Conservation (phyloP, 1,140 invertebrate species). For the Wiebesia pumilae region DNA sequence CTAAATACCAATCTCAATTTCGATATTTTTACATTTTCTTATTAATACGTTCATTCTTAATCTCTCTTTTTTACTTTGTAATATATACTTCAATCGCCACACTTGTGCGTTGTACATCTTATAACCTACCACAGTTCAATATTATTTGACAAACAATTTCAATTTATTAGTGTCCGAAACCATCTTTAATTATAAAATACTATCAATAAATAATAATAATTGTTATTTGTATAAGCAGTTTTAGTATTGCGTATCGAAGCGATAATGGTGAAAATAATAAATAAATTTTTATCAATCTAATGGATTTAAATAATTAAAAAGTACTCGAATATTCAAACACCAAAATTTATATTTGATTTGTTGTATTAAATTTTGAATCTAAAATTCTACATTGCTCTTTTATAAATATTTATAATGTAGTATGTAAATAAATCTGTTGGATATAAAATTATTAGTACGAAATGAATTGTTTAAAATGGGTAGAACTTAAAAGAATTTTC, state of each 20-base stretch:
- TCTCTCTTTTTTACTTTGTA: neutral
- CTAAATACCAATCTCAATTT: neutral
- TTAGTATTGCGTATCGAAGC: neutral
- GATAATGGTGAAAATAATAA: neutral
- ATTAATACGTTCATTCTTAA: neutral
- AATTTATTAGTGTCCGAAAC: neutral
- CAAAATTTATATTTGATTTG: too few relatives aligned
- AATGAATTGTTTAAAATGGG: too few relatives aligned
- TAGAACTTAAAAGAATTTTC: too few relatives aligned
- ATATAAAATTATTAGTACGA: too few relatives aligned
- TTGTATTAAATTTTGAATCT: too few relatives aligned
- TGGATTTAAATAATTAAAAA: too few relatives aligned
- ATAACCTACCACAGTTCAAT: neutral
- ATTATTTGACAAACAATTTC: neutral
- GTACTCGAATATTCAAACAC: too few relatives aligned
- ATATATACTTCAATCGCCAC: neutral
- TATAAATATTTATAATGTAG: too few relatives aligned
- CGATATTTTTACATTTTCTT: neutral
- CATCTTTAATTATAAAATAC: neutral
- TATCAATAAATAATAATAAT: neutral
- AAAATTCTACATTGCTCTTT: too few relatives aligned
- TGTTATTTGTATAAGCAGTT: neutral
- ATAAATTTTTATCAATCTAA: too few relatives aligned
- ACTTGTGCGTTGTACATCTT: constrained; percentile 1
- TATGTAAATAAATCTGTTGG: too few relatives aligned